A percentile compares a stretch with the other conserved stretches of the same genome.
Evolutionary conservation across 2,888 invertebrate genomes (phyloP).

Genomic region (Antheraea assamensis): DNA sequence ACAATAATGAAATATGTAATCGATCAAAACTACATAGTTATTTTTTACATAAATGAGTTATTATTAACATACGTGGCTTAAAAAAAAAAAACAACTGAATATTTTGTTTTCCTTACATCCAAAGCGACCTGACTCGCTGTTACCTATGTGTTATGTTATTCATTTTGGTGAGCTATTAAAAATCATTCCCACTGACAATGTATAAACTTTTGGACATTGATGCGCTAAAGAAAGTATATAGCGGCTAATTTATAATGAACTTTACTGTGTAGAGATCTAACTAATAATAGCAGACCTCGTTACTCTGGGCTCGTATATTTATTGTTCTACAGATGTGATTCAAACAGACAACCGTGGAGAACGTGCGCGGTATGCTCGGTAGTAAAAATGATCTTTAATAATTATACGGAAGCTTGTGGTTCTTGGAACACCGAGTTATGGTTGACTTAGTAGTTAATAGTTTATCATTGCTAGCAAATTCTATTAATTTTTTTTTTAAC

Average conservation of each 20-base stretch:
- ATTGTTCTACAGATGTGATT: conserved; percentile 22
- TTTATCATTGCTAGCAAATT: conserved; percentile 12
- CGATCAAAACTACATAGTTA: no score
- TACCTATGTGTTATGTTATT: conserved; percentile 24
- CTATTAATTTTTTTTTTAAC: neutral
- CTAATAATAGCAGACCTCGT: conserved; percentile 34
- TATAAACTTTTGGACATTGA: conserved; percentile 63
- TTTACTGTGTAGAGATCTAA: conserved; percentile 24
- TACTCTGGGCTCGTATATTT: conserved; percentile 30
- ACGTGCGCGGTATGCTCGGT: conserved; percentile 4
- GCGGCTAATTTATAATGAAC: conserved; percentile 1
- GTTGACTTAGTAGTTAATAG: conserved; percentile 10
- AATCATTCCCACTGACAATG: conserved; percentile 53
- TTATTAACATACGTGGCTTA: no score
- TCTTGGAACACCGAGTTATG: conserved; percentile 13
- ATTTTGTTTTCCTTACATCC: conserved; percentile 3
- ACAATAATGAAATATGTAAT: no score
- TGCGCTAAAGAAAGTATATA: conserved; percentile 27
- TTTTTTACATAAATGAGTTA: no score
- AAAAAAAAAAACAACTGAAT: neutral
- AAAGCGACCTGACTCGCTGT: conserved; percentile 11
- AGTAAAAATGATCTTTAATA: conserved; percentile 14
- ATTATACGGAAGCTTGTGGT: conserved; percentile 16
- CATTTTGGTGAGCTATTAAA: conserved; percentile 61
- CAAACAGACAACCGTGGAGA: conserved; percentile 17